These are phyloP conservation scores for Sigmodon hispidus DNA, from an alignment of 2,113 vertebrate species.

Conservation along the genomic window DNA sequence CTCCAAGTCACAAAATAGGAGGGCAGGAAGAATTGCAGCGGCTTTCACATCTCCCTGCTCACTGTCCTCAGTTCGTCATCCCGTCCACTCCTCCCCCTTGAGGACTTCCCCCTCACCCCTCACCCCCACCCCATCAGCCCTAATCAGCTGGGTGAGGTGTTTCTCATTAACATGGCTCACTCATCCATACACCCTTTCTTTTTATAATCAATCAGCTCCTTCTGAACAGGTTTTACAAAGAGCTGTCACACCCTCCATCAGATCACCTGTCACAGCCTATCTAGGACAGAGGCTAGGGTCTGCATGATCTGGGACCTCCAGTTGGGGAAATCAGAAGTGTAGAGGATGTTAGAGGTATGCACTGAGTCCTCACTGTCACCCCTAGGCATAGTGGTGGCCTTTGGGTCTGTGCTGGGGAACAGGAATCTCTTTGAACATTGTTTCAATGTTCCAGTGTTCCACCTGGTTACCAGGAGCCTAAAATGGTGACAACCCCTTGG, in stretches of 20 bases:
- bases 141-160: slow-evolving; percentile 67
- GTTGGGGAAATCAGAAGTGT: background rate
- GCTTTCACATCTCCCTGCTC: rapidly evolving
- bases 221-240: background rate
- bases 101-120: background rate
- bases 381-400: background rate
- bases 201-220: slow-evolving; percentile 10
- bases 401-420: background rate
- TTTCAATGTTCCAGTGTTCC: background rate
- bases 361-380: background rate
- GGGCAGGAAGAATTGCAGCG: too few species aligned
- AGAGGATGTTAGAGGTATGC: background rate
- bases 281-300: background rate
- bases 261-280: background rate
- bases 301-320: background rate
- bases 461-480: background rate
- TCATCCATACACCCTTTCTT: slow-evolving; percentile 55
- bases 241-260: background rate
- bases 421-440: background rate
- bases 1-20: background rate
- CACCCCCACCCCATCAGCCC: slow-evolving; percentile 31
- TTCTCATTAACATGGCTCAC: slow-evolving; percentile 74
- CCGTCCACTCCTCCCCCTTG: background rate
- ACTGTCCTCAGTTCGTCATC: background rate
- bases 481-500: background rate